Base-by-base conservation (phyloP, 2,888 invertebrate species). In the Nomada ferruginata region DNA sequence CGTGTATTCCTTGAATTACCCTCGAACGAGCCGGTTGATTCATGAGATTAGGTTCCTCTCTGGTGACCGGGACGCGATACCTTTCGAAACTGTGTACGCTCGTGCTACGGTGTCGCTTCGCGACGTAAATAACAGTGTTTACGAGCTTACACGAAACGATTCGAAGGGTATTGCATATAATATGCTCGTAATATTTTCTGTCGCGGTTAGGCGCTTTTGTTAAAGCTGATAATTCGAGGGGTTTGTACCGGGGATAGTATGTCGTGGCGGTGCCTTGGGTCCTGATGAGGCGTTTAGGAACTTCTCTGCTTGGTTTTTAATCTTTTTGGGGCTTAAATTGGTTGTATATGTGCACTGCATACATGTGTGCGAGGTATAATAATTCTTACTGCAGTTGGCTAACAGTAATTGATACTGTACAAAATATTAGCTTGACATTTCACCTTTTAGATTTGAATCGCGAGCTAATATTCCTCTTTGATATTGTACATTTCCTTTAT, bases 1-100 rank as follows among this genome's bases (percentile, higher is more conserved):
- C n/a, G 71, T 66, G 50, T 72, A 80, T 79, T 79, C 63, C 55
- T 78, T 63, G 71, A 78, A 78, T 78, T 80, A 65, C 63, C 60
- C 61, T 29, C 55, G 65, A 77, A 70, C 79, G 60, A 77, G 60
- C 13, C 70, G 55, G 55, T 79, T 80, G 80, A 80, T 80, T 80
- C 79, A 78, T 55, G 79, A 57, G 79, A 78, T 71, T 79, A 78
- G 50, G 44, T 57, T 76, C 69, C 3, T 29, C 13, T 42, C 13
- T 13, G 18, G 26, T 44, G 47, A 55, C 10, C 52, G n/a, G 42
- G 18, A 13, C 52, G 18, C 18, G 73, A 77, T 66, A 47, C 29
- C 50, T 36, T 18, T 11, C 53, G 65, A 2, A 36, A 47, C 29
- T 26, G 65, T 65, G 65, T 61, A 13, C 42, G 71, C 15, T 65